Conservation (phyloP, 92 coral and sea anemone species). For the Virgularia gustaviana region DNA sequence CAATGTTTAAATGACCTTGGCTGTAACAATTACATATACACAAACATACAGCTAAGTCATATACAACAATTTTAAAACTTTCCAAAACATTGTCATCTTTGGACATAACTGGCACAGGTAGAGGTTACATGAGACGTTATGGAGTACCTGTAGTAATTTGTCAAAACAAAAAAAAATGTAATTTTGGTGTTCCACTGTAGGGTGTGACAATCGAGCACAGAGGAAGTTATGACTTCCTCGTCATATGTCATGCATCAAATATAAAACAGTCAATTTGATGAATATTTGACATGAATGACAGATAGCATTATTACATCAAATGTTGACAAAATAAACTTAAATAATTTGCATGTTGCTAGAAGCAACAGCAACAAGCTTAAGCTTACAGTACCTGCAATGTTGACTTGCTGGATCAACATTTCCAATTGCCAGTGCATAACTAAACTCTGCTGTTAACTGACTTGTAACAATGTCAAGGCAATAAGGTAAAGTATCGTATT, state of each 20-base stretch:
- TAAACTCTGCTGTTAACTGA: constrained; percentile 14
- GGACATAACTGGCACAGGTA: constrained; percentile 13
- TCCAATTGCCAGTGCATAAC: constrained; percentile 22
- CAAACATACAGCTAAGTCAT: constrained; percentile 21
- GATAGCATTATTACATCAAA: not conserved
- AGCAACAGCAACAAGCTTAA: not conserved
- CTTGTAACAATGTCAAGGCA: constrained; percentile 19
- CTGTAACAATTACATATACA: constrained; percentile 23
- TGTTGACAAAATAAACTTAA: constrained; percentile 10
- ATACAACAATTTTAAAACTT: constrained; percentile 20
- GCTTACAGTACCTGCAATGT: not conserved
- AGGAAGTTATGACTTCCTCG: constrained; percentile 22
- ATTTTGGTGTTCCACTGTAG: constrained; percentile 19
- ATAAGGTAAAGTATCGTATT: constrained; percentile 20
- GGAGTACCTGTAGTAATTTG: constrained; percentile 14
- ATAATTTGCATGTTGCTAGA: constrained; percentile 11
- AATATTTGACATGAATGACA: constrained; percentile 10
- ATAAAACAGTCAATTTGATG: constrained; percentile 17
- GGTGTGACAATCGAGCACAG: constrained; percentile 26
- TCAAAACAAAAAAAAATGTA: constrained; percentile 18
- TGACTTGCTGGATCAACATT: constrained; percentile 36
- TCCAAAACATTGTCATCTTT: constrained; percentile 10
- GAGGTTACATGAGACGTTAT: constrained; percentile 14
- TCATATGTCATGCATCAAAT: constrained; percentile 8
- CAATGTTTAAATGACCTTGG: constrained; percentile 1